A percentile compares a stretch with the other conserved stretches of the same genome.
These are phyloP conservation scores for Ictalurus furcatus DNA, from an alignment of 2,113 vertebrate species.

Conservation along the genomic window DNA sequence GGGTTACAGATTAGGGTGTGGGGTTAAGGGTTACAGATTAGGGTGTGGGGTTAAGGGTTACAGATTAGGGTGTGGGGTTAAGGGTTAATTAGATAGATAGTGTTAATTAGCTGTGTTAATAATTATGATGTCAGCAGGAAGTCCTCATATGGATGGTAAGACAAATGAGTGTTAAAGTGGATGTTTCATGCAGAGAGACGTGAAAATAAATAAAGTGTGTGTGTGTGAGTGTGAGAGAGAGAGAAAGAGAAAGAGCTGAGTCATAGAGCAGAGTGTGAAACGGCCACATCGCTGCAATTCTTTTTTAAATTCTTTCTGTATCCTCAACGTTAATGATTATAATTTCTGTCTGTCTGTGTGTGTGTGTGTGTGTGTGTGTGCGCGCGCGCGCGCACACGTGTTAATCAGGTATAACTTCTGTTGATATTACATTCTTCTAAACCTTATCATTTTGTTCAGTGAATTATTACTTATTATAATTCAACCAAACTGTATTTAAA, in stretches of 20 bases:
- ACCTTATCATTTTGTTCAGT: too few species aligned
- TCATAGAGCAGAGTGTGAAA: constrained; percentile 4
- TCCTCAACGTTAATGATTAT: not conserved
- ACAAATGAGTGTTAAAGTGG: not conserved
- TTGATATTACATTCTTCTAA: too few species aligned
- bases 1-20: too few species aligned
- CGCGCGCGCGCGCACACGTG: too few species aligned
- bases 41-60: too few species aligned
- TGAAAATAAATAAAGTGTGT: not conserved
- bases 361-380: not conserved
- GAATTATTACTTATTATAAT: too few species aligned
- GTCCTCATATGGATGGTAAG: not conserved
- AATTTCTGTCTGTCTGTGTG: too few species aligned
- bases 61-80: too few species aligned
- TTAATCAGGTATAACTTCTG: too few species aligned
- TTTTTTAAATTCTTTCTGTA: not conserved
- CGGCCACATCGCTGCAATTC: not conserved
- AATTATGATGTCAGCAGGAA: not conserved
- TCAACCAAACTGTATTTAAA: not conserved
- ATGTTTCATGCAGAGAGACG: not conserved
- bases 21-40: too few species aligned
- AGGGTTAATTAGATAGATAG: too few species aligned
- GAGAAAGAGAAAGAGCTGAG: not conserved
- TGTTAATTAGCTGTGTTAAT: not conserved
- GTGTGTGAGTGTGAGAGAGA: too few species aligned